Evolutionary conservation across 2,888 invertebrate species (phyloP).

Genomic region (Chaetogeoica ovagalla): DNA sequence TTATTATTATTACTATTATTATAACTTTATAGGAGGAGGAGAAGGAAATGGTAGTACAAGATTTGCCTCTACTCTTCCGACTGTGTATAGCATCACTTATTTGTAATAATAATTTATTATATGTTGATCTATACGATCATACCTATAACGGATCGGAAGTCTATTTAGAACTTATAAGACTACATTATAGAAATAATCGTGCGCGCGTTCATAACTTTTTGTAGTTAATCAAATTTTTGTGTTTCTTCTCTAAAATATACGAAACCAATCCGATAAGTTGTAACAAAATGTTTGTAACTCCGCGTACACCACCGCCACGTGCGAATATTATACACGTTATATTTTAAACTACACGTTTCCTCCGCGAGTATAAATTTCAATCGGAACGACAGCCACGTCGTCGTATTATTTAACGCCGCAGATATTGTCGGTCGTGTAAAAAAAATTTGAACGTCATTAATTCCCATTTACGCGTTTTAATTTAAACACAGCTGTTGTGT

Average conservation of each 20-base stretch:
- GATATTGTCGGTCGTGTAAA: constrained; percentile 10
- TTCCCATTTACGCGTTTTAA: constrained; percentile 37
- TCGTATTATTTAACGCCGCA: background rate
- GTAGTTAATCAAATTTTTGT: too few species aligned
- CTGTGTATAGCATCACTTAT: background rate
- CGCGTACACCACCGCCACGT: background rate
- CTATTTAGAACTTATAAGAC: too few species aligned
- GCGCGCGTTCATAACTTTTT: too few species aligned
- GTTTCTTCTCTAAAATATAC: too few species aligned
- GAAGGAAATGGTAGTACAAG: background rate
- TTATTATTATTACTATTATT: too few species aligned
- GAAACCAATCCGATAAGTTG: too few species aligned
- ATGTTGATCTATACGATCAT: too few species aligned
- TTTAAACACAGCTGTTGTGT: constrained; percentile 25
- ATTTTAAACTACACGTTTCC: constrained; percentile 39
- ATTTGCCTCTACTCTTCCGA: background rate
- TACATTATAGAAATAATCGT: too few species aligned
- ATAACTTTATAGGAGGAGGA: background rate
- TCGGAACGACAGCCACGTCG: constrained; percentile 14
- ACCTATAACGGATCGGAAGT: too few species aligned
- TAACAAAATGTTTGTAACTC: background rate
- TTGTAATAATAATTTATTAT: constrained; percentile 16
- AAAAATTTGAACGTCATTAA: constrained; percentile 35
- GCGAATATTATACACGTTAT: background rate
- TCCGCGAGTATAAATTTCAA: constrained; percentile 31